Percentiles rank a stretch among this genome's conserved stretches.
Conservation (phyloP, 2,113 vertebrate genomes). For the Vicugna pacos region DNA sequence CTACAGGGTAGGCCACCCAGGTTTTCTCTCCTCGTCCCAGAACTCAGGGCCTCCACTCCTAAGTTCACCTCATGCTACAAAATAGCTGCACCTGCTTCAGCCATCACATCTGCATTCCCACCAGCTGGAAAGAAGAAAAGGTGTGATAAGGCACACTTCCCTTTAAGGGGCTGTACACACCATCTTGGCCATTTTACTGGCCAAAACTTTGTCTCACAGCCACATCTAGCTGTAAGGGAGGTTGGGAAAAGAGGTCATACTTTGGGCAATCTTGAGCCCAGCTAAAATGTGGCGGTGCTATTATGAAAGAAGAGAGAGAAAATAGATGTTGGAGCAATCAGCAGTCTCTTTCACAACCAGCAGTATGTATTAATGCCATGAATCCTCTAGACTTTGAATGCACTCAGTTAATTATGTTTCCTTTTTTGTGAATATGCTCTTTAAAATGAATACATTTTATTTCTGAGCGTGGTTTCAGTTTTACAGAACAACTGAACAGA, state of each 20-base stretch:
- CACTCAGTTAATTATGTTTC: fast-evolving
- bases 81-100: not conserved
- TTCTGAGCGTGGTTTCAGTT: not conserved
- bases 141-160: fast-evolving
- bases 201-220: not conserved
- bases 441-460: not conserved
- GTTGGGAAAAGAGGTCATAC: not conserved
- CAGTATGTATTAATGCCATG: fast-evolving
- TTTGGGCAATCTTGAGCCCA: not conserved
- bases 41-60: no score
- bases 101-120: not conserved
- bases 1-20: fast-evolving
- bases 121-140: no score
- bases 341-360: not conserved
- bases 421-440: not conserved
- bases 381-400: not conserved
- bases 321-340: fast-evolving
- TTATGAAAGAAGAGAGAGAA: not conserved
- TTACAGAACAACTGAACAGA: not conserved
- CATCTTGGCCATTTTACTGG: not conserved
- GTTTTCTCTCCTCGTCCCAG: not conserved
- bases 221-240: not conserved
- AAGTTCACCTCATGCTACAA: fast-evolving
- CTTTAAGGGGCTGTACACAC: not conserved
- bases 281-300: fast-evolving